phyloP scores from a whole-genome alignment of 2,113 vertebrate genomes.

The Arothron firmamentum region DNA sequence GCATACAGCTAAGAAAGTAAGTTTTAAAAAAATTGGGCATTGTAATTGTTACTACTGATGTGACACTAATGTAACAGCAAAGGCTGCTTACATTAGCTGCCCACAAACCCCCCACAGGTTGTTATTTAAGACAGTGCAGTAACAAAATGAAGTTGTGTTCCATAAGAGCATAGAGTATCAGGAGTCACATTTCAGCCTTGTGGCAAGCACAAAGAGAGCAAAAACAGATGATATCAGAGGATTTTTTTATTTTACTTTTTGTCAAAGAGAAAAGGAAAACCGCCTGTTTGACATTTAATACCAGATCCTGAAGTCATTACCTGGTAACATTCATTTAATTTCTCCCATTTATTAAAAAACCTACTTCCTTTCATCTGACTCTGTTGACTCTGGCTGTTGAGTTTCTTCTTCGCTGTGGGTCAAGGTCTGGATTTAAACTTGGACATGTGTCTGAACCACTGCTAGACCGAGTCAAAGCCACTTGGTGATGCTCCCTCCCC shows the following conservation, averaged over 20 bases:
- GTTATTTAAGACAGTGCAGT: neutral
- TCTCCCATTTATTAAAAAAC: neutral
- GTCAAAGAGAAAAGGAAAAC: too few species aligned
- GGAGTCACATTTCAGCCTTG: neutral
- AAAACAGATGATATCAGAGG: too few species aligned
- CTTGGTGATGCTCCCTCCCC: neutral
- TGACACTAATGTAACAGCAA: too few species aligned
- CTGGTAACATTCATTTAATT: neutral
- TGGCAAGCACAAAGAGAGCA: neutral
- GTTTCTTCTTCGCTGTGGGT: neutral
- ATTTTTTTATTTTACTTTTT: too few species aligned
- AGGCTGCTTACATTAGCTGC: neutral
- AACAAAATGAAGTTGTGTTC: neutral
- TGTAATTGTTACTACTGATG: too few species aligned
- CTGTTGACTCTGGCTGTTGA: neutral
- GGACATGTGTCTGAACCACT: slow-evolving; percentile 28
- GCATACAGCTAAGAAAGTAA: too few species aligned
- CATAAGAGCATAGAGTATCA: neutral
- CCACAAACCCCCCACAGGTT: neutral
- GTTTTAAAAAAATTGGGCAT: too few species aligned
- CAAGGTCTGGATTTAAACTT: slow-evolving; percentile 14
- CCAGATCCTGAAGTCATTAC: too few species aligned
- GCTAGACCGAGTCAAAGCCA: slow-evolving; percentile 22
- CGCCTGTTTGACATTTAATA: too few species aligned
- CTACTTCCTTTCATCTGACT: too few species aligned